Conservation (phyloP, 2,113 vertebrate species). For the Riparia riparia region DNA sequence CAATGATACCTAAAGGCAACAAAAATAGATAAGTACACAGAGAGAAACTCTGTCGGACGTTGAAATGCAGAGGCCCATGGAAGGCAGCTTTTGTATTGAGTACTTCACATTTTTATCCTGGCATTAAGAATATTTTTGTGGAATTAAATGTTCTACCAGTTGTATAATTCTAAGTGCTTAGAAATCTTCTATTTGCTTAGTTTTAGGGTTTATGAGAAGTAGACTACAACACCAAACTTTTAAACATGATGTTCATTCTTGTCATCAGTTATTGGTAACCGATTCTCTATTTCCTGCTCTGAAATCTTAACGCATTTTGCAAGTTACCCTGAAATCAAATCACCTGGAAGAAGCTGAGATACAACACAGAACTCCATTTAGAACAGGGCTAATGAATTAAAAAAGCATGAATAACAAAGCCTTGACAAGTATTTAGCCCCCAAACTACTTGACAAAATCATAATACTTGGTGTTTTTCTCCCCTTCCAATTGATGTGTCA, state of each 20-base stretch:
- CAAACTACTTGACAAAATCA: not conserved
- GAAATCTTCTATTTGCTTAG: not conserved
- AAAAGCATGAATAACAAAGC: not conserved
- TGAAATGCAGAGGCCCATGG: rapidly evolving
- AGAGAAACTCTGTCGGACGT: not conserved
- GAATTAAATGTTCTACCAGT: not conserved
- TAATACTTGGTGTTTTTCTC: not conserved
- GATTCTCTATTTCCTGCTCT: not conserved
- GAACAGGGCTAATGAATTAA: not conserved
- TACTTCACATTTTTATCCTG: not conserved
- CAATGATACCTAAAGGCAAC: not conserved
- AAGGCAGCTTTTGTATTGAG: not conserved
- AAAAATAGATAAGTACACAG: not conserved
- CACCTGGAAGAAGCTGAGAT: not conserved
- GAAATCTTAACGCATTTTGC: not conserved
- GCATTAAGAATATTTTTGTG: not conserved
- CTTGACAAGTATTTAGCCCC: not conserved
- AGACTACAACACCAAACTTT: not conserved
- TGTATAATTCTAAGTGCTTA: not conserved
- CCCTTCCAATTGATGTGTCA: not conserved
- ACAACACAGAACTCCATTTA: not conserved
- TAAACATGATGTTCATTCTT: not conserved
- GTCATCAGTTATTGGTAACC: not conserved
- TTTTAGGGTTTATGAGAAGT: not conserved
- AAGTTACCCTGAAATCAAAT: not conserved